Evolutionary conservation across 2,113 vertebrate genomes (phyloP).

Genomic region (Alethe diademata): DNA sequence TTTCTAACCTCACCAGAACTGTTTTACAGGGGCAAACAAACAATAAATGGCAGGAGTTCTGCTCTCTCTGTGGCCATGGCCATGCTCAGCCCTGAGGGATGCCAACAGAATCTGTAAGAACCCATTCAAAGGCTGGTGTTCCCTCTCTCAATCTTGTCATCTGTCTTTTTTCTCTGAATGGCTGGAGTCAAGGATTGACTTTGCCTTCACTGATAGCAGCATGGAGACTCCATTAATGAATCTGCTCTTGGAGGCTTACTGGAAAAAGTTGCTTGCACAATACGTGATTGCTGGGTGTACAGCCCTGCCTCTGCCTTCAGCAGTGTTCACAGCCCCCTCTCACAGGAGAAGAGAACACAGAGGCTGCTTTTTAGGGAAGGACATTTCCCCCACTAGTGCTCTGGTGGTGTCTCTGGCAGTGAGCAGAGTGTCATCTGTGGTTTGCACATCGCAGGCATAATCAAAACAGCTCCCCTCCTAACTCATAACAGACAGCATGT

Average conservation of each 20-base stretch:
- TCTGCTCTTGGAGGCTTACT: background rate
- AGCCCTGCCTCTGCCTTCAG: background rate
- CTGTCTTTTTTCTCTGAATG: background rate
- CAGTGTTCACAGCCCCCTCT: background rate
- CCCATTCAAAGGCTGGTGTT: background rate
- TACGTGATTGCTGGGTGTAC: background rate
- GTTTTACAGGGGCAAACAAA: background rate
- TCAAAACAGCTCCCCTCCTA: background rate
- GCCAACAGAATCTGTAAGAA: background rate
- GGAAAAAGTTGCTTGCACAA: background rate
- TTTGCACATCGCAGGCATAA: background rate
- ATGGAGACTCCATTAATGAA: background rate
- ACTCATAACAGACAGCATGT: background rate
- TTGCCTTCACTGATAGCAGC: background rate
- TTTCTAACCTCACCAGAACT: background rate
- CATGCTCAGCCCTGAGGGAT: background rate
- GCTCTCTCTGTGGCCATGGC: fast-evolving
- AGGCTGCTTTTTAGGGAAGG: background rate
- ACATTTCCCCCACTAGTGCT: background rate
- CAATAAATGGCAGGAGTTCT: background rate
- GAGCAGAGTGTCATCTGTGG: background rate
- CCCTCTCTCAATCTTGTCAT: background rate
- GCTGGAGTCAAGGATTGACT: conserved; percentile 1
- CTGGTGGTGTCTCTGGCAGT: background rate
- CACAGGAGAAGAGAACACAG: background rate